Percentiles rank a stretch among this genome's conserved stretches.
Evolutionary conservation across 2,113 vertebrate species (phyloP).

Genomic region (Boleophthalmus pectinirostris): DNA sequence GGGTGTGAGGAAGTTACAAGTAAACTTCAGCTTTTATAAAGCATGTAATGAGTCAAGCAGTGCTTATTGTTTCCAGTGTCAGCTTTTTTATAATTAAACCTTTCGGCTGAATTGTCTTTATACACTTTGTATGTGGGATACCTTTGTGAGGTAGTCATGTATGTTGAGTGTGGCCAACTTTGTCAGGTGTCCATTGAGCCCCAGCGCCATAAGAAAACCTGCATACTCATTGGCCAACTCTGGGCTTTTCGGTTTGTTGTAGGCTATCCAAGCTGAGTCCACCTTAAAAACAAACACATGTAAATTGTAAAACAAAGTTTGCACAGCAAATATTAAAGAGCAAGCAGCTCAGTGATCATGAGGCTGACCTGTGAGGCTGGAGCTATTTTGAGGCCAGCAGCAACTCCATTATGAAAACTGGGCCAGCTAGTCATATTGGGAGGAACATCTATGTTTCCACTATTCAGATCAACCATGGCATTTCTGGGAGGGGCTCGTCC

Average conservation of each 20-base stretch:
- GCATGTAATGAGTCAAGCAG: too few species aligned
- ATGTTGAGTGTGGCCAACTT: constrained; percentile 96
- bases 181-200: constrained; percentile 94
- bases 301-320: not conserved
- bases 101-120: not conserved
- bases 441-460: constrained; percentile 95
- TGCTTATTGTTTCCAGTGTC: too few species aligned
- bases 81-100: not conserved
- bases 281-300: constrained; percentile 66
- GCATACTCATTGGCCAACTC: constrained; percentile 95
- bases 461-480: constrained; percentile 94
- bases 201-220: constrained; percentile 96
- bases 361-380: constrained; percentile 85
- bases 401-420: constrained; percentile 96
- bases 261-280: constrained; percentile 97
- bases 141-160: constrained; percentile 97
- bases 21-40: too few species aligned
- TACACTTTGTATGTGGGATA: constrained; percentile 43
- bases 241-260: constrained; percentile 95
- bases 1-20: too few species aligned
- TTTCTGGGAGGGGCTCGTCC: constrained; percentile 93
- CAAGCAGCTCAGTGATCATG: not conserved
- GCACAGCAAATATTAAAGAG: not conserved
- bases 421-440: constrained; percentile 98
- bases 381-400: constrained; percentile 93